Evolutionary conservation across 1,140 invertebrate species (phyloP), one percentile per base, ranked within the genome.

Genomic region (Ladona fulva): DNA sequence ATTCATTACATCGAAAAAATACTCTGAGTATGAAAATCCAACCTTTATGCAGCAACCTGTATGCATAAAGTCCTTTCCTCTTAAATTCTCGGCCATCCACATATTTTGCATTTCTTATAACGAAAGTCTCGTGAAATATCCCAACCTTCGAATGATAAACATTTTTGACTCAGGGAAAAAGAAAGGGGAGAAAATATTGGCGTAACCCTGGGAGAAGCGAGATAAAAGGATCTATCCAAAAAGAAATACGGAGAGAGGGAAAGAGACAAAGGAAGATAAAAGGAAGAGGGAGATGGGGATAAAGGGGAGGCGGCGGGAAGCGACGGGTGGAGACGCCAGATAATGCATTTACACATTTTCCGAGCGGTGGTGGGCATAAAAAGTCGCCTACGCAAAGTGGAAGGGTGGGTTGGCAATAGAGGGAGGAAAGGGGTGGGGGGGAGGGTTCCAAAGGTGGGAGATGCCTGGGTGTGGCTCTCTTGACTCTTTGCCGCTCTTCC

Each of bases 301-400:
- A 66, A 66, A 22, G 52, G 14, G 52, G 52, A 52, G 44, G 44
- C 44, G 10, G 44, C 44, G 44, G 44, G 44, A 52, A 19, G 19
- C 44, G 44, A 11, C 44, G 44, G 44, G 44, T 19, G 44, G 44
- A 52, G 44, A 52, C 44, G 3, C 52, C 1, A 66, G 52, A 66
- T 66, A 66, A 66, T 66, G 52, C 52, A 66, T 66, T 66, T 66
- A 66, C 52, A 66, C 52, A 66, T 66, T 66, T 37, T 66, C 52
- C 52, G 44, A 52, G 44, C 10, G 52, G 52, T 66, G 52, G 52
- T 66, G 52, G 12, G 52, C 52, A 66, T 66, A 66, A 66, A 66
- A 66, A 66, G 52, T 16, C 52, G 52, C 52, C 52, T 12, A 66
- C 52, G 52, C 52, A 66, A 6, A 6, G 52, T 66, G 16, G 12